phyloP scores from a whole-genome alignment of 2,888 invertebrate species.

The Drosophila neotestacea region DNA sequence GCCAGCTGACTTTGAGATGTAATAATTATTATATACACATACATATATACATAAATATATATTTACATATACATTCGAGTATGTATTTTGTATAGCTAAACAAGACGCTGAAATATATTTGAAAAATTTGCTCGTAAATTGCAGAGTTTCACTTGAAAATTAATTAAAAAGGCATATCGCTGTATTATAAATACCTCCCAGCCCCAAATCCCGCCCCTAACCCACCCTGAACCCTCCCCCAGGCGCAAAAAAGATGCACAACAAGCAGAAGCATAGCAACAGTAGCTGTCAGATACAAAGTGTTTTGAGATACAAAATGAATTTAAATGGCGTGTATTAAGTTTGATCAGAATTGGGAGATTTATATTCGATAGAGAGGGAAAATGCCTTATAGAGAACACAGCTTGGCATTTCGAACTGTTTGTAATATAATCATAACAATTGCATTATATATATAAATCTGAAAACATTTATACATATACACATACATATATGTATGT shows the following conservation, averaged over 20 bases:
- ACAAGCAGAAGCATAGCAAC: constrained; percentile 45
- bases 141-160: constrained; percentile 60
- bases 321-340: constrained; percentile 15
- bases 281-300: constrained; percentile 31
- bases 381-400: constrained; percentile 56
- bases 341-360: constrained; percentile 28
- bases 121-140: constrained; percentile 41
- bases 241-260: constrained; percentile 43
- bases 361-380: constrained; percentile 20
- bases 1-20: constrained; percentile 46
- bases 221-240: background rate
- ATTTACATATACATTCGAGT: constrained; percentile 12
- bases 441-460: constrained; percentile 28
- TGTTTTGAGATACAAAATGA: constrained; percentile 24
- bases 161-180: constrained; percentile 73
- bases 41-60: constrained; percentile 11
- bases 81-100: constrained; percentile 49
- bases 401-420: constrained; percentile 63
- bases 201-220: constrained; percentile 7
- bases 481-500: constrained; percentile 27
- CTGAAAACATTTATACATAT: constrained; percentile 32
- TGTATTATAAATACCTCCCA: constrained; percentile 76
- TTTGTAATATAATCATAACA: constrained; percentile 67
- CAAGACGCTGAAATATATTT: constrained; percentile 57
- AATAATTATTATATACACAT: constrained; percentile 11